phyloP scores from a whole-genome alignment of 2,797 vertebrate species.

The Sternarchorhynchus goeldii region DNA sequence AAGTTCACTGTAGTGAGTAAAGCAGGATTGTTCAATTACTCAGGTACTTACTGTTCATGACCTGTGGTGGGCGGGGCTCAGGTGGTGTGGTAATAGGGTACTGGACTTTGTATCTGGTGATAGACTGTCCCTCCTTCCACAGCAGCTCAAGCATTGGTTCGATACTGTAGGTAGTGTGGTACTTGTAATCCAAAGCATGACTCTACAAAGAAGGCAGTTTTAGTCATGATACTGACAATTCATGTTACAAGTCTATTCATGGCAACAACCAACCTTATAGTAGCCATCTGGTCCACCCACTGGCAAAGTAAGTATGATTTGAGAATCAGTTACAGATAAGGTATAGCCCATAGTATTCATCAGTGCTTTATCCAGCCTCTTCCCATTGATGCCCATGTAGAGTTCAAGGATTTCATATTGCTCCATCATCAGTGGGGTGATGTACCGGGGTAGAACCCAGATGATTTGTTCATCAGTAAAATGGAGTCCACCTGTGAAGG shows the following conservation, averaged over 20 bases:
- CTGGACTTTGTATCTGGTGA: slow-evolving; percentile 75
- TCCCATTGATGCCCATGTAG: slow-evolving; percentile 80
- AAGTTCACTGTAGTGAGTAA: too few relatives aligned
- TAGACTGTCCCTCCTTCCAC: slow-evolving; percentile 64
- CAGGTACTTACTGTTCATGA: slow-evolving; percentile 62
- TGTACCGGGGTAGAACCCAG: slow-evolving; percentile 80
- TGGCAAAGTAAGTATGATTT: slow-evolving; percentile 76
- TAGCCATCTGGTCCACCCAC: slow-evolving; percentile 81
- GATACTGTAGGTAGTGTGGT: slow-evolving; percentile 70
- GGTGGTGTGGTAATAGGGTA: slow-evolving; percentile 75
- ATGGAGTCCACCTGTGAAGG: slow-evolving; percentile 73
- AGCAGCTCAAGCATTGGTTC: slow-evolving; percentile 78
- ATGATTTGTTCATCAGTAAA: slow-evolving; percentile 72
- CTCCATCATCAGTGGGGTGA: slow-evolving; percentile 66
- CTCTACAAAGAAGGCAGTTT: slow-evolving; percentile 67
- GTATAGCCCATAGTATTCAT: slow-evolving; percentile 73
- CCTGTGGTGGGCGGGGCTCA: slow-evolving; percentile 54
- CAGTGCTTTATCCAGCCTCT: slow-evolving; percentile 68
- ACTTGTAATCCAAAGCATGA: slow-evolving; percentile 70
- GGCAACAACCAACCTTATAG: slow-evolving; percentile 77
- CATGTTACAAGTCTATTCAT: not conserved
- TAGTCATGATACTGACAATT: not conserved
- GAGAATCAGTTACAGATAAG: slow-evolving; percentile 62
- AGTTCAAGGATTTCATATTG: slow-evolving; percentile 65
- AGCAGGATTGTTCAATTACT: not conserved